These are phyloP conservation scores for Phaetusa simplex DNA, from an alignment of 2,113 vertebrate genomes.

Conservation along the genomic window DNA sequence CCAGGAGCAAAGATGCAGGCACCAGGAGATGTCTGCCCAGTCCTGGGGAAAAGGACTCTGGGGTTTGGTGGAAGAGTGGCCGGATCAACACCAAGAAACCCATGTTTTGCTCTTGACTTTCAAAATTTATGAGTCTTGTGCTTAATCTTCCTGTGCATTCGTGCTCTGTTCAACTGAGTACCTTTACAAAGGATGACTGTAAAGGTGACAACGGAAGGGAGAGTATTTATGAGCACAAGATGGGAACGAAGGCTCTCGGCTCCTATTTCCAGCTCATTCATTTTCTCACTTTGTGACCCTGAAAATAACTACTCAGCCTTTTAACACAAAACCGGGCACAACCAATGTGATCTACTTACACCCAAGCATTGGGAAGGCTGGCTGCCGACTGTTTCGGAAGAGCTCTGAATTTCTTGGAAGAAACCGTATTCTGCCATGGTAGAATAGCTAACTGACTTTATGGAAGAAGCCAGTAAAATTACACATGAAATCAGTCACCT, in stretches of 20 bases:
- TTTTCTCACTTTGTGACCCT: not conserved
- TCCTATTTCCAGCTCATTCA: not conserved
- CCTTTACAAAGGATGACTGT: not conserved
- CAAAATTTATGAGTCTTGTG: accelerated
- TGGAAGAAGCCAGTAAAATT: not conserved
- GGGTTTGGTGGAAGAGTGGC: too few relatives aligned
- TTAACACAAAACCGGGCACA: not conserved
- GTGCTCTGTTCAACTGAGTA: accelerated
- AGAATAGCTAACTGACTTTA: not conserved
- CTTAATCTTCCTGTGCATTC: not conserved
- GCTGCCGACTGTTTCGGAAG: not conserved
- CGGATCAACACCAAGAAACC: not conserved
- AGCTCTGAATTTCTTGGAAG: not conserved
- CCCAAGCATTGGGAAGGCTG: accelerated
- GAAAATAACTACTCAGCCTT: not conserved
- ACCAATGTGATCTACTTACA: not conserved
- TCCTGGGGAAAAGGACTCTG: not conserved
- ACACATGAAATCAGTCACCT: not conserved
- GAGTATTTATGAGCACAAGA: not conserved
- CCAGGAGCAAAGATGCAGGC: too few relatives aligned
- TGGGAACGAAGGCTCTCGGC: not conserved
- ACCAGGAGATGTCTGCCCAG: not conserved
- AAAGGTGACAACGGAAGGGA: not conserved
- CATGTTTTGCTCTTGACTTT: not conserved
- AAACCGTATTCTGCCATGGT: not conserved